Conservation (phyloP, 2,113 vertebrate species). For the Scomber scombrus region DNA sequence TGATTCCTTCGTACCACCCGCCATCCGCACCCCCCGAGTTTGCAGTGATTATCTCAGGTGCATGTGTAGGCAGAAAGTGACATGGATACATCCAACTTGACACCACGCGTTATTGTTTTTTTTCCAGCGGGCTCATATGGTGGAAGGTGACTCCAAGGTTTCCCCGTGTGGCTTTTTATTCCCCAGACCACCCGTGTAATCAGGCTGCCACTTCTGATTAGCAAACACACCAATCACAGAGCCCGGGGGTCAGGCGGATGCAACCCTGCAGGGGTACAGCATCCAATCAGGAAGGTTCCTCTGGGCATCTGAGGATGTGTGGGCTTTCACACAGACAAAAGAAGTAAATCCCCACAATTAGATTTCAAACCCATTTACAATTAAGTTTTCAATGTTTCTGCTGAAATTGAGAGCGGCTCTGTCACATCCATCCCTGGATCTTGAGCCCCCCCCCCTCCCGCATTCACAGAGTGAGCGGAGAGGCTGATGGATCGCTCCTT, state of each 20-base stretch:
- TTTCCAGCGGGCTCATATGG: slow-evolving; percentile 1
- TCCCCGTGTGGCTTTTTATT: slow-evolving; percentile 52
- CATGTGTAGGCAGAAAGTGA: slow-evolving; percentile 25
- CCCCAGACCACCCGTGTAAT: slow-evolving; percentile 66
- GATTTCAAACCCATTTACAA: slow-evolving; percentile 38
- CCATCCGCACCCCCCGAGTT: background rate
- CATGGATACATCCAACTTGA: slow-evolving; percentile 43
- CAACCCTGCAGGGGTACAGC: slow-evolving; percentile 27
- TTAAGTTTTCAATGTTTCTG: slow-evolving; percentile 54
- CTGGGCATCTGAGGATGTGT: slow-evolving; percentile 25
- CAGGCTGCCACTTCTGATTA: slow-evolving; percentile 72
- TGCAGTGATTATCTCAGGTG: slow-evolving; percentile 42
- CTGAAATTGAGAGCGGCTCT: background rate
- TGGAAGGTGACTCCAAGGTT: slow-evolving; percentile 75
- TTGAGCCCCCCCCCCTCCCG: background rate
- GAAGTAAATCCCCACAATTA: slow-evolving; percentile 45
- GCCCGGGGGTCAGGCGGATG: slow-evolving; percentile 37
- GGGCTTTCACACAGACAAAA: slow-evolving; percentile 22
- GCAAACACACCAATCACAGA: slow-evolving; percentile 70
- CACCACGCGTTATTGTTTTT: slow-evolving; percentile 11
- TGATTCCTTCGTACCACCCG: slow-evolving; percentile 7
- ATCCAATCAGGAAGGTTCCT: slow-evolving; percentile 53
- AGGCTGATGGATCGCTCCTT: slow-evolving; percentile 30
- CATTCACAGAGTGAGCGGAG: slow-evolving; percentile 1
- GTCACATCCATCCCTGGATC: background rate